phyloP scores from a whole-genome alignment of 2,888 invertebrate genomes.

The Branchellion lobata region DNA sequence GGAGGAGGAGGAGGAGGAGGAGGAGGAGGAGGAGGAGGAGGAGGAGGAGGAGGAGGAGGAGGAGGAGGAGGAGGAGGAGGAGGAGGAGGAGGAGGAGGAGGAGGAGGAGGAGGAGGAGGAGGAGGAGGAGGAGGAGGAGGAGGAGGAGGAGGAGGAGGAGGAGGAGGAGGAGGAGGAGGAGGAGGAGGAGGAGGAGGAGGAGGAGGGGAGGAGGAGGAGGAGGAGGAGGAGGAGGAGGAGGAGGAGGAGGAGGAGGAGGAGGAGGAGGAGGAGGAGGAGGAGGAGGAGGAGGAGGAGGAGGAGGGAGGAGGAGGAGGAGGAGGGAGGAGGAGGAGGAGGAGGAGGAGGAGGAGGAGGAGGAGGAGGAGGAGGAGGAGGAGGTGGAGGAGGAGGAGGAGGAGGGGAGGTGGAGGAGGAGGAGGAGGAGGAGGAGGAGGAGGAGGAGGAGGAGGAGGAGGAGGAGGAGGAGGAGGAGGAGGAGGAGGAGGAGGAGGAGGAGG shows the following conservation, averaged over 20 bases:
- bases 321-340: not conserved
- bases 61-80: too few relatives aligned
- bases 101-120: not conserved
- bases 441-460: not conserved
- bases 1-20: too few relatives aligned
- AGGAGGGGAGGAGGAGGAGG: too few relatives aligned
- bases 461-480: not conserved
- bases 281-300: not conserved
- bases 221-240: conserved; percentile 6
- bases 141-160: not conserved
- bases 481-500: not conserved
- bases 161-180: not conserved
- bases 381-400: not conserved
- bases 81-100: not conserved
- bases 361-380: conserved; percentile 5
- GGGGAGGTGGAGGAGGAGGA: not conserved
- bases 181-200: conserved; percentile 20
- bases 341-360: not conserved
- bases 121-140: conserved; percentile 13
- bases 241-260: not conserved
- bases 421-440: not conserved
- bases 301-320: not conserved
- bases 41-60: too few relatives aligned
- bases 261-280: not conserved
- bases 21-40: too few relatives aligned